A percentile compares a stretch with the other conserved stretches of the same genome.
Evolutionary conservation across 2,888 invertebrate species (phyloP).

Genomic region (Uropetala carovei): DNA sequence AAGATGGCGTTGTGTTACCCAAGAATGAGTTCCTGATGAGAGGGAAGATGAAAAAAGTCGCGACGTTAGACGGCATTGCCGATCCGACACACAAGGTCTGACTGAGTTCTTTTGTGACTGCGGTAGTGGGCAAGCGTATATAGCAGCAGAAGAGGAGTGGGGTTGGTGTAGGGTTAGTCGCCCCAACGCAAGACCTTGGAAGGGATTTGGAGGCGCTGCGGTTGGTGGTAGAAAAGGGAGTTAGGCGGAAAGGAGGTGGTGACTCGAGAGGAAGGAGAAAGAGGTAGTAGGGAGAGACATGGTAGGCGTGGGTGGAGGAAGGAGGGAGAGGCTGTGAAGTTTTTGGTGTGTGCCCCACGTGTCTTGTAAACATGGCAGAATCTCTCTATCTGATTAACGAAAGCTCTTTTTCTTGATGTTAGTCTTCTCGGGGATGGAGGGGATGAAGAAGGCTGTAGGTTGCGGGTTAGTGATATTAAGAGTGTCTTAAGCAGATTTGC

Average conservation of each 20-base stretch:
- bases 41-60: conserved; percentile 25
- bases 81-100: conserved; percentile 30
- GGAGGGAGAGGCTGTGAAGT: not conserved
- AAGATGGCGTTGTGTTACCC: conserved; percentile 13
- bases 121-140: not conserved
- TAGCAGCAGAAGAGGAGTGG: not conserved
- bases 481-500: conserved; percentile 1
- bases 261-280: not conserved
- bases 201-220: conserved; percentile 19
- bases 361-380: conserved; percentile 20
- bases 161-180: not conserved
- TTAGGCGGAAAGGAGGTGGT: not conserved
- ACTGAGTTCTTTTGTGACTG: conserved; percentile 30
- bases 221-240: not conserved
- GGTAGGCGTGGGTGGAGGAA: not conserved
- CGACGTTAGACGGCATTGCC: conserved; percentile 18
- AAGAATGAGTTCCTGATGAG: conserved; percentile 29
- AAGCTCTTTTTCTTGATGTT: conserved; percentile 13
- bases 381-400: conserved; percentile 31
- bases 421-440: not conserved
- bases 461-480: conserved; percentile 13
- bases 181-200: conserved; percentile 1
- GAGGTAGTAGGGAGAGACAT: not conserved
- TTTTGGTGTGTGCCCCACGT: conserved; percentile 20
- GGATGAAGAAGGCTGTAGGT: not conserved